Percentiles rank a stretch among this genome's conserved stretches.
Conservation (phyloP, 2,888 invertebrate species). For the Ochropacha duplaris region DNA sequence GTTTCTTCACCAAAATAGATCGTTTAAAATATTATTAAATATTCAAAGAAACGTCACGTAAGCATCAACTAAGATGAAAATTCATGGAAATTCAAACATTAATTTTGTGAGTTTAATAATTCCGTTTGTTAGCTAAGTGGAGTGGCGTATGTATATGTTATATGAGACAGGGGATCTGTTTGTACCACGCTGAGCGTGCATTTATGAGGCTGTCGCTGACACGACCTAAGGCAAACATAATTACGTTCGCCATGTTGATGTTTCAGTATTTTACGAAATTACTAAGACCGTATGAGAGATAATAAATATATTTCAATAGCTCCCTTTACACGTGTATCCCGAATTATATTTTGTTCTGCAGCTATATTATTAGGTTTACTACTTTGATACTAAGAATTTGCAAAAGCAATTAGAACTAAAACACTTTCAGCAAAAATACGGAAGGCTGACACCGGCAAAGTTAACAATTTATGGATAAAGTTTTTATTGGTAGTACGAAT, state of each 20-base stretch:
- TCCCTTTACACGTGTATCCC: neutral
- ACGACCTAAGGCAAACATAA: constrained; percentile 47
- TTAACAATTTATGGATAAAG: constrained; percentile 6
- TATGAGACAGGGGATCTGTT: constrained; percentile 15
- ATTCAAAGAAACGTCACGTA: neutral
- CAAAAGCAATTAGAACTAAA: neutral
- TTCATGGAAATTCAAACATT: constrained; percentile 14
- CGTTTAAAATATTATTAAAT: neutral
- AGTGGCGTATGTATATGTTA: constrained; percentile 12
- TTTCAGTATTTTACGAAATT: constrained; percentile 38
- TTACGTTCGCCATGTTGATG: constrained; percentile 44
- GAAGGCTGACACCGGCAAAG: constrained; percentile 3
- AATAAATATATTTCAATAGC: neutral
- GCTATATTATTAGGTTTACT: neutral
- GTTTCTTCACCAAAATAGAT: too few species aligned
- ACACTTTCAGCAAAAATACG: neutral
- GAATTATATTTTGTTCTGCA: neutral
- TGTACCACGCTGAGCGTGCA: constrained; percentile 30
- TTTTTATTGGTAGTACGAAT: neutral
- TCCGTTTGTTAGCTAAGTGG: constrained; percentile 16
- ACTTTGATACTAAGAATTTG: neutral
- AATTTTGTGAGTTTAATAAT: constrained; percentile 23
- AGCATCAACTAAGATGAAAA: neutral
- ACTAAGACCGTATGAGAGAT: constrained; percentile 24
- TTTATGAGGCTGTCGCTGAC: constrained; percentile 38